Evolutionary conservation across 2,888 invertebrate genomes (phyloP).

Genomic region (Eremobia ochroleuca): DNA sequence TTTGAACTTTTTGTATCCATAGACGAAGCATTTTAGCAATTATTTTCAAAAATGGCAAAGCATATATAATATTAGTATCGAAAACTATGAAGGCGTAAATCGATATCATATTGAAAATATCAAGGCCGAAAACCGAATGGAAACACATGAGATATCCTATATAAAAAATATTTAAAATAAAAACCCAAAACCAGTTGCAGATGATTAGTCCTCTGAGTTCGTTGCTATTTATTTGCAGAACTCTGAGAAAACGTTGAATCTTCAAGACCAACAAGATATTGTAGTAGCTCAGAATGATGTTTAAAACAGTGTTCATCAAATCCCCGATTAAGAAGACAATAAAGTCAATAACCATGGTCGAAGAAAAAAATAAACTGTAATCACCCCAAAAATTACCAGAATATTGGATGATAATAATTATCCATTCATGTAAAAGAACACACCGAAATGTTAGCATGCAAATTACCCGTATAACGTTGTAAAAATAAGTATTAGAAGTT

Average conservation of each 20-base stretch:
- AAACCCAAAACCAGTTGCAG: slow-evolving; percentile 21
- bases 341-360: background rate
- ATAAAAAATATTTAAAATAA: slow-evolving; percentile 9
- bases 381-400: too few relatives aligned
- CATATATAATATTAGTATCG: slow-evolving; percentile 16
- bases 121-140: background rate
- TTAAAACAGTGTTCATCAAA: background rate
- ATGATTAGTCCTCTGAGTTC: background rate
- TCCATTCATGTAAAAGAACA: background rate
- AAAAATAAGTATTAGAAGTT: slow-evolving; percentile 13
- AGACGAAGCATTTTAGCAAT: background rate
- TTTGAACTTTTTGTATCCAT: slow-evolving; percentile 26
- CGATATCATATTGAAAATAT: background rate
- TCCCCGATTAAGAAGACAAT: slow-evolving; percentile 2
- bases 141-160: background rate
- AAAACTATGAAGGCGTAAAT: background rate
- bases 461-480: background rate
- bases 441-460: background rate
- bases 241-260: slow-evolving; percentile 16
- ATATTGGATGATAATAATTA: background rate
- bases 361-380: too few relatives aligned
- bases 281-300: background rate
- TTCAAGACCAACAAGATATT: slow-evolving; percentile 28
- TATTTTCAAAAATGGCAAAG: slow-evolving; percentile 8
- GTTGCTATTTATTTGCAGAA: background rate